Conservation (phyloP, 2,113 vertebrate genomes). For the Aleadryas rufinucha region DNA sequence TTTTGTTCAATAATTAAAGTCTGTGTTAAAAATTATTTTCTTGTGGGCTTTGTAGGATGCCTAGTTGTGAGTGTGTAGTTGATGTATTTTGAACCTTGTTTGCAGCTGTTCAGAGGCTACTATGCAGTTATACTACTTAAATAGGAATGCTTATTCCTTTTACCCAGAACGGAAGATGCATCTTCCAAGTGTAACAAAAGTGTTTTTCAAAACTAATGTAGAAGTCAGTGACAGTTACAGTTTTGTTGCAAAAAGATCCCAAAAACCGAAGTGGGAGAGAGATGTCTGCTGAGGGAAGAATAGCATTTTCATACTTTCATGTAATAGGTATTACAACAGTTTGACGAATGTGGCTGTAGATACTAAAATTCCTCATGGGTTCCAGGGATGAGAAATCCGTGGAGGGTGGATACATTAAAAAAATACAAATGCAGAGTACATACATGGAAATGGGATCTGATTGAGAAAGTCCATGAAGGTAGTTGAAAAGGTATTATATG, state of each 20-base stretch:
- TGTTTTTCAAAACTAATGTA: not conserved
- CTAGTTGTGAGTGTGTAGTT: not conserved
- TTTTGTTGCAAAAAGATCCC: not conserved
- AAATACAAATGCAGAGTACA: not conserved
- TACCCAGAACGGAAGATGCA: not conserved
- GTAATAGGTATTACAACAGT: not conserved
- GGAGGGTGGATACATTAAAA: not conserved
- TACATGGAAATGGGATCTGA: not conserved
- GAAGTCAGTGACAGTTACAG: not conserved
- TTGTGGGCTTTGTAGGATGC: not conserved
- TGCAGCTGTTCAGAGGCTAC: not conserved
- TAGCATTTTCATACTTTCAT: not conserved
- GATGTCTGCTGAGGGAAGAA: not conserved
- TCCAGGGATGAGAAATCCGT: not conserved
- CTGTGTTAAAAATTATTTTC: not conserved
- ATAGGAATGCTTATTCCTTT: not conserved
- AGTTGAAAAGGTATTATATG: not conserved
- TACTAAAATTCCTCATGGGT: not conserved
- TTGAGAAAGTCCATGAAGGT: not conserved
- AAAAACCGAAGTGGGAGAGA: fast-evolving
- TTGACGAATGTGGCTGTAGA: not conserved
- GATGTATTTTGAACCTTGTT: not conserved
- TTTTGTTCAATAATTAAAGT: not conserved
- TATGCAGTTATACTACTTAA: not conserved
- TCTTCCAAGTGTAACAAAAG: not conserved